Evolutionary conservation across 2,888 invertebrate species (phyloP).

Genomic region (Exocentrus adspersus): DNA sequence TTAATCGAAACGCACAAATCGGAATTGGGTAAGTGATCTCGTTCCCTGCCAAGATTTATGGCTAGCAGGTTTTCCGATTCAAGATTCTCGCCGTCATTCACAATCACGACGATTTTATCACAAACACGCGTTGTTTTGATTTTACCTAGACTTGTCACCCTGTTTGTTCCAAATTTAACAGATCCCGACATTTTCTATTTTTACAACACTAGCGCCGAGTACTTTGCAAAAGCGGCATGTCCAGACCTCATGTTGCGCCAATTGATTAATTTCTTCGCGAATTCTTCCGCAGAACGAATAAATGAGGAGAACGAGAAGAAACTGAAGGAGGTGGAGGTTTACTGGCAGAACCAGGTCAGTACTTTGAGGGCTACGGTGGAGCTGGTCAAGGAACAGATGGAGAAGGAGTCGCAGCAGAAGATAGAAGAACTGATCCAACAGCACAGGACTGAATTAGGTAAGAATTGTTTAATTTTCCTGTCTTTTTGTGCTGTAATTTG

Average conservation of each 20-base stretch:
- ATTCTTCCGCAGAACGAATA: constrained; percentile 57
- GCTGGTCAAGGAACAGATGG: constrained; percentile 65
- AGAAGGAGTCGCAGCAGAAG: constrained; percentile 63
- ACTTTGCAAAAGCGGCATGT: constrained; percentile 22
- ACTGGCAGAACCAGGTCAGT: constrained; percentile 62
- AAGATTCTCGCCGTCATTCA: too few relatives aligned
- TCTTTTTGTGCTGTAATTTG: too few relatives aligned
- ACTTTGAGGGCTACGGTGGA: constrained; percentile 63
- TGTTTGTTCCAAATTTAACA: constrained; percentile 12
- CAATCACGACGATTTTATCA: too few relatives aligned
- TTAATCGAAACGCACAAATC: constrained; percentile 72
- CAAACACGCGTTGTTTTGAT: background rate
- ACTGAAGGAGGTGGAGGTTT: constrained; percentile 61
- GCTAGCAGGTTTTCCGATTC: too few relatives aligned
- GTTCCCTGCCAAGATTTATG: too few relatives aligned
- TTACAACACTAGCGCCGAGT: background rate
- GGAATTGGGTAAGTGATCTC: constrained; percentile 70
- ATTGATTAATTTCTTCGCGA: background rate
- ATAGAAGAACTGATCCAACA: constrained; percentile 66
- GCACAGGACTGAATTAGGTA: constrained; percentile 72
- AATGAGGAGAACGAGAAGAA: constrained; percentile 60
- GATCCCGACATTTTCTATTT: constrained; percentile 1
- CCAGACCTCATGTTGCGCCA: background rate
- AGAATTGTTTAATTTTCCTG: too few relatives aligned
- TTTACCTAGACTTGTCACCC: background rate